phyloP scores from a whole-genome alignment of 2,113 vertebrate genomes.

The Coracopsis vasa region DNA sequence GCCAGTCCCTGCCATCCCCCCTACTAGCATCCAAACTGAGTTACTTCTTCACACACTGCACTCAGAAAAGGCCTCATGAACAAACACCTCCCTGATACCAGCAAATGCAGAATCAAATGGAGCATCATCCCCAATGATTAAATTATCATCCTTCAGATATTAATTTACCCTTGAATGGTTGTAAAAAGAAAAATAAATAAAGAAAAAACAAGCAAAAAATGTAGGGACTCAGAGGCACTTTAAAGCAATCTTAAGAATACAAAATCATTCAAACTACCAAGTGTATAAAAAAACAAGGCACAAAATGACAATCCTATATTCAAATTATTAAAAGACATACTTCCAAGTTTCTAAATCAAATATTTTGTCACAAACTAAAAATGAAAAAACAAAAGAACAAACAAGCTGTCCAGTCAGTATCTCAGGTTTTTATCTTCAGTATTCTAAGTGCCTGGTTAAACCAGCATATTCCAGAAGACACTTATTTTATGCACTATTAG shows the following conservation, averaged over 20 bases:
- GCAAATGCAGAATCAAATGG: neutral
- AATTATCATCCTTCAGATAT: neutral
- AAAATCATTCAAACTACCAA: neutral
- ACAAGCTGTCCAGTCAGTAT: neutral
- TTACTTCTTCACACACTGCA: fast-evolving
- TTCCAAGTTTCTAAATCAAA: neutral
- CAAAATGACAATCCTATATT: neutral
- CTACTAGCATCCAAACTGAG: no score
- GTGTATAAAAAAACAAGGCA: neutral
- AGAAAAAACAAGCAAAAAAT: neutral
- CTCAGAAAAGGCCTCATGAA: neutral
- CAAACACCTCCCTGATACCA: neutral
- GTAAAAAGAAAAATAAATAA: neutral
- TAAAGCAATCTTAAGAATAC: neutral
- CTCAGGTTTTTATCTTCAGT: neutral
- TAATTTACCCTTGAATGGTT: neutral
- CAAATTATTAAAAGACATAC: neutral
- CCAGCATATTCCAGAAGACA: neutral
- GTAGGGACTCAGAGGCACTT: neutral
- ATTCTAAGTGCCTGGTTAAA: neutral
- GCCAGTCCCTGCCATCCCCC: no score
- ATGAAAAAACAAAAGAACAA: neutral
- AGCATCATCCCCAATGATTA: neutral
- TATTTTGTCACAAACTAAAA: neutral
- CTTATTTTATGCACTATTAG: neutral